Evolutionary conservation across 2,113 vertebrate genomes (phyloP).

Genomic region (Macrotis lagotis): DNA sequence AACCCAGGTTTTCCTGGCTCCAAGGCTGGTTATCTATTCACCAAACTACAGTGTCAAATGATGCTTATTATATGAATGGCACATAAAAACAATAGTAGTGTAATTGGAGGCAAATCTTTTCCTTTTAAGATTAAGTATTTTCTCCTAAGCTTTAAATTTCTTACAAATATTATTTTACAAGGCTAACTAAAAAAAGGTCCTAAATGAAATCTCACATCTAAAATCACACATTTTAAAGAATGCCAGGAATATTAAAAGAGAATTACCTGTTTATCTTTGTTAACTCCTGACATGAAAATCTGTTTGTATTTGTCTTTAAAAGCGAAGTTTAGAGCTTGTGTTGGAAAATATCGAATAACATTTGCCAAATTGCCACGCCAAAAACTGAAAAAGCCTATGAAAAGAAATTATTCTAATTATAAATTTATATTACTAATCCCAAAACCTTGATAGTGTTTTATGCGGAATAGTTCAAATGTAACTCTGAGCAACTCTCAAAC

Average conservation of each 20-base stretch:
- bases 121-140: neutral
- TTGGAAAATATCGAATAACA: constrained; percentile 77
- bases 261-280: constrained; percentile 81
- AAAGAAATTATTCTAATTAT: constrained; percentile 60
- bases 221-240: constrained; percentile 54
- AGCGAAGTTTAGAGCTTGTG: constrained; percentile 80
- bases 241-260: constrained; percentile 49
- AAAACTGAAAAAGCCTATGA: constrained; percentile 77
- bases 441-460: constrained; percentile 35
- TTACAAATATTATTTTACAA: no score
- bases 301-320: constrained; percentile 82
- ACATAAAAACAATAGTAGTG: constrained; percentile 1
- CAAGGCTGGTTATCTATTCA: neutral
- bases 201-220: constrained; percentile 31
- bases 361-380: constrained; percentile 77
- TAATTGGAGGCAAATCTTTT: constrained; percentile 13
- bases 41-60: neutral
- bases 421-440: constrained; percentile 31
- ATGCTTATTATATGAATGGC: neutral
- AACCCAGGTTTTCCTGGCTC: neutral
- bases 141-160: neutral
- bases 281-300: constrained; percentile 74
- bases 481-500: neutral
- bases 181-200: no score
- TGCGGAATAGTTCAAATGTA: constrained; percentile 13